Evolutionary conservation across 2,113 vertebrate genomes (phyloP), one percentile per base, ranked within the genome.

Genomic region (Saguinus midas): DNA sequence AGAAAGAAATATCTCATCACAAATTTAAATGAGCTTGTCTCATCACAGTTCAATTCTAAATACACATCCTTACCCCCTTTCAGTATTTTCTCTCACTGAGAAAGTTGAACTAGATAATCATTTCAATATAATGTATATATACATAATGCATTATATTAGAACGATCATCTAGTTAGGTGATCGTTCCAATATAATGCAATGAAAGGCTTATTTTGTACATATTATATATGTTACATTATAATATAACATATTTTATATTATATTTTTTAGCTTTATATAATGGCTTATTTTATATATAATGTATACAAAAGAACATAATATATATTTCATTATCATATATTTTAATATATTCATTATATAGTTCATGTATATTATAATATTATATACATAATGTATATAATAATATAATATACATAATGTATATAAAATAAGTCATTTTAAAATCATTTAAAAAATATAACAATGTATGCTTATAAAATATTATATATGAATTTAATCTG

Each of bases 1-100:
- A 95, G 87, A 97, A 97, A 96, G 43, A 93, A 97, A 81, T 70
- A 94, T 12, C 86, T 96, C 95, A 91, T 97, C 95, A 93, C 92
- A 90, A 97, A 97, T 94, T 96, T 96, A 90, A 96, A 97, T 97
- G 83, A 98, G 86, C 29, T 90, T 68, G 6, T 50, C 61, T 94
- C 72, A 80, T 91, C 37, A 87, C 92, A 97, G 70, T 97, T 93
- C 83, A 93, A 29, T 81, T 94, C 72, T 85, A 87, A 70, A 58
- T 76, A 80, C 2, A 78, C 13, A 16, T 23, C 5, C 37, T 92
- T 86, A 96, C 79, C 90, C 90, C 94, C 90, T 91, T 68, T 43
- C 17, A 76, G 37, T 83, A 75, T 95, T 96, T 86, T 48, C 16
- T 79, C 55, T 91, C 81, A n/a, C 58, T 94, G 52, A 45, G 25